Evolutionary conservation across 2,113 vertebrate species (phyloP), one percentile per base, ranked within the genome.

Genomic region (Microcebus murinus): DNA sequence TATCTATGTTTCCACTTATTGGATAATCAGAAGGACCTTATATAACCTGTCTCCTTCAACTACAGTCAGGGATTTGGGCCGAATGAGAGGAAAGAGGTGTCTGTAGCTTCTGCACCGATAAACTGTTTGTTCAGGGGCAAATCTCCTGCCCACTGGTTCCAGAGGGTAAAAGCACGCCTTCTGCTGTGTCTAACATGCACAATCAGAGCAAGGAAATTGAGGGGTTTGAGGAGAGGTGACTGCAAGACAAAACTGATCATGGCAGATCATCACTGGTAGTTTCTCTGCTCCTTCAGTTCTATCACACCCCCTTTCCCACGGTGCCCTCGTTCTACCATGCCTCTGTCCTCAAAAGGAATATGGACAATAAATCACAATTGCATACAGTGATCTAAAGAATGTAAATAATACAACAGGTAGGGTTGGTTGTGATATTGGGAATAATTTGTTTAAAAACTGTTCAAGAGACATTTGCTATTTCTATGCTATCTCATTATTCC

Each of bases 141-240:
- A 20, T 57, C 76, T 79, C 87, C 55, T 74, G 61, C 13, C 67
- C 5, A n/a, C 8, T 15, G 27, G 13, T 76, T 63, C 27, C n/a
- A 39, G 0, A 4, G 25, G 39, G 15, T 23, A 45, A 50, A 57
- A 36, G 6, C 8, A 21, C 8, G 4, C 15, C 11, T 2, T 70
- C 5, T 2, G 4, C 31, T 79, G 18, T 87, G 61, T 11, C 29
- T 90, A 23, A 27, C 12, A 21, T 61, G 20, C 20, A 52, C 29
- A 21, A 1, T 57, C 48, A n/a, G 14, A 70, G 27, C 17, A 61
- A 52, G 55, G 42, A 73, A 39, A 9, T 13, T 50, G 0, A 8
- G 2, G n/a, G 27, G 25, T 10, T 31, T 76, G 45, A 84, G 13
- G 39, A 29, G 21, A 83, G 5, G 27, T 1, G 10, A 68, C 17